phyloP scores from a whole-genome alignment of 2,797 vertebrate species.

The Picus viridis region DNA sequence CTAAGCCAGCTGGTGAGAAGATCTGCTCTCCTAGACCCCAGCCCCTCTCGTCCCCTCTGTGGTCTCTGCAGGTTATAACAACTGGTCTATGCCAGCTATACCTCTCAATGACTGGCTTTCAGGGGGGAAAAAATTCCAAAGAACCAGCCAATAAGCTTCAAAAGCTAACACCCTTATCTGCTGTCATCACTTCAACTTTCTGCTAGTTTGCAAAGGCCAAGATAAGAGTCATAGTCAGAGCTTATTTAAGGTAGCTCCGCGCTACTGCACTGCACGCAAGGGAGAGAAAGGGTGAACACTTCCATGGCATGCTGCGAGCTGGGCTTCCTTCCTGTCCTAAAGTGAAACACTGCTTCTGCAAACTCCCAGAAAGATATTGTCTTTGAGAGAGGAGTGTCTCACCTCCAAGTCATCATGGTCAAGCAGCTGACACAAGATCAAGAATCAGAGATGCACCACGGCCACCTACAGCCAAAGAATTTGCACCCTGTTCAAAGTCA shows the following conservation, averaged over 20 bases:
- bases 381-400: background rate
- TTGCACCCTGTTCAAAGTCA: background rate
- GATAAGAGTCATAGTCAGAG: conserved; percentile 67
- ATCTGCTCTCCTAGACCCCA: background rate
- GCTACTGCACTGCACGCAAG: background rate
- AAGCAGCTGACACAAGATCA: background rate
- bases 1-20: background rate
- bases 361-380: background rate
- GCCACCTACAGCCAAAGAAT: background rate
- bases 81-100: background rate
- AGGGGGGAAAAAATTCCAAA: background rate
- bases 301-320: background rate
- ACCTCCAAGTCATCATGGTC: background rate
- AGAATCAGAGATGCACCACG: background rate
- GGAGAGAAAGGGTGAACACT: conserved; percentile 16
- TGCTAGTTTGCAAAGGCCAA: conserved; percentile 71
- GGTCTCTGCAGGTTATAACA: background rate
- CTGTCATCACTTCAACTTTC: conserved; percentile 75
- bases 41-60: background rate
- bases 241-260: conserved; percentile 73
- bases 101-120: conserved; percentile 45
- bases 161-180: conserved; percentile 70
- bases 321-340: background rate
- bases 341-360: background rate
- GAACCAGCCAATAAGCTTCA: conserved; percentile 67